A percentile compares a stretch with the other conserved stretches of the same genome.
Conservation (phyloP, 2,888 invertebrate species). For the Tetragonisca angustula region DNA sequence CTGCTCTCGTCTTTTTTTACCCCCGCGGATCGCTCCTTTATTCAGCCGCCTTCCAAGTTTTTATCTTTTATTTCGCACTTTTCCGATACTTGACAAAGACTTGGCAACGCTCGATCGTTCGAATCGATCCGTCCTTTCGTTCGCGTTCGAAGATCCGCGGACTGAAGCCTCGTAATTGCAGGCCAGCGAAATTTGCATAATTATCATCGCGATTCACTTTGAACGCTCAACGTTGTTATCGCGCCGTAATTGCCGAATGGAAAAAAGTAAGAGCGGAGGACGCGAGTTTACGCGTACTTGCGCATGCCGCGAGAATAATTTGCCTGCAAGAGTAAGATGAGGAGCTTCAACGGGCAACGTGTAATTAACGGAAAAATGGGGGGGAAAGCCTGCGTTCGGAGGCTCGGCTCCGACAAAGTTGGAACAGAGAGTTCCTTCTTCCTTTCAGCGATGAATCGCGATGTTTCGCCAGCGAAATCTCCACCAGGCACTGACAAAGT, state of each 20-base stretch:
- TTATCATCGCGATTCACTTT: background rate
- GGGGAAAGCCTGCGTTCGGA: too few species aligned
- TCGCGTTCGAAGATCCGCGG: background rate
- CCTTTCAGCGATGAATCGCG: background rate
- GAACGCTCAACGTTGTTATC: background rate
- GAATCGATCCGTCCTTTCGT: too few species aligned
- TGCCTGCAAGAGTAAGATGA: background rate
- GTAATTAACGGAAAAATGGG: too few species aligned
- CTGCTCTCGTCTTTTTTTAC: background rate
- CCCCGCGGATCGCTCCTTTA: slow-evolving; percentile 1
- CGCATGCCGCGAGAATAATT: background rate
- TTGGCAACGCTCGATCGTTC: too few species aligned
- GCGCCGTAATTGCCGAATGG: too few species aligned
- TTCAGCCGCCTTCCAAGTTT: background rate
- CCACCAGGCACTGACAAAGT: background rate
- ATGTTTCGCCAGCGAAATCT: background rate
- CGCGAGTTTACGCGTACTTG: background rate
- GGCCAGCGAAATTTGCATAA: background rate
- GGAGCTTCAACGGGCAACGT: background rate
- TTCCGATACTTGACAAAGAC: too few species aligned
- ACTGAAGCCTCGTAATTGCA: background rate
- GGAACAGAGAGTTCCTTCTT: too few species aligned
- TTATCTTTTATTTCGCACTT: too few species aligned
- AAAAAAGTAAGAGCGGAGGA: background rate
- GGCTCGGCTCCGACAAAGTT: too few species aligned